These are phyloP conservation scores for Athetis lepigone DNA, from an alignment of 2,888 invertebrate genomes.

Conservation along the genomic window DNA sequence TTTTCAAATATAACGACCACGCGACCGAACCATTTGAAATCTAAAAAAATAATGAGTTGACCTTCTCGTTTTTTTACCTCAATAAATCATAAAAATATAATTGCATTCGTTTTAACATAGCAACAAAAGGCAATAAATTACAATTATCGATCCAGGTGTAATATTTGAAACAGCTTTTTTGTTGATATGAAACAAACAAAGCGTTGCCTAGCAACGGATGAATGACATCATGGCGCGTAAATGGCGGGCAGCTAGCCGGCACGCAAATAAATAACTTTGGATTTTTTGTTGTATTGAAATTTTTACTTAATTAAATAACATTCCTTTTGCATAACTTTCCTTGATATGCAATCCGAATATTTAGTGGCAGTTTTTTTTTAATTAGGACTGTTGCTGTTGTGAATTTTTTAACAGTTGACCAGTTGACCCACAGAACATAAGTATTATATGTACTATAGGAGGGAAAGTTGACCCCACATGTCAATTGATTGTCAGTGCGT, in stretches of 20 bases:
- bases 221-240: constrained; percentile 32
- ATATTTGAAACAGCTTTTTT: constrained; percentile 10
- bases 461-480: constrained; percentile 1
- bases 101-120: constrained; percentile 6
- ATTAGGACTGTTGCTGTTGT: neutral
- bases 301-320: constrained; percentile 11
- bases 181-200: constrained; percentile 38
- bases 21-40: constrained; percentile 16
- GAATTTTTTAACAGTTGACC: neutral
- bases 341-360: neutral
- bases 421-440: too few relatives aligned
- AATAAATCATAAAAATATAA: constrained; percentile 5
- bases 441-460: neutral
- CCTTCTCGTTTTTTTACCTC: constrained; percentile 10
- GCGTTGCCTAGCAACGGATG: constrained; percentile 51
- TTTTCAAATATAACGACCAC: too few relatives aligned
- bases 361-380: neutral
- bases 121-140: constrained; percentile 5
- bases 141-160: constrained; percentile 10
- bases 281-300: neutral
- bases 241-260: neutral
- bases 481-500: constrained; percentile 6
- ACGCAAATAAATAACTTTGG: constrained; percentile 28
- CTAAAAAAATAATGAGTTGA: constrained; percentile 3
- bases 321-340: neutral